phyloP scores from a whole-genome alignment of 2,113 vertebrate genomes.

The Megaptera novaeangliae region DNA sequence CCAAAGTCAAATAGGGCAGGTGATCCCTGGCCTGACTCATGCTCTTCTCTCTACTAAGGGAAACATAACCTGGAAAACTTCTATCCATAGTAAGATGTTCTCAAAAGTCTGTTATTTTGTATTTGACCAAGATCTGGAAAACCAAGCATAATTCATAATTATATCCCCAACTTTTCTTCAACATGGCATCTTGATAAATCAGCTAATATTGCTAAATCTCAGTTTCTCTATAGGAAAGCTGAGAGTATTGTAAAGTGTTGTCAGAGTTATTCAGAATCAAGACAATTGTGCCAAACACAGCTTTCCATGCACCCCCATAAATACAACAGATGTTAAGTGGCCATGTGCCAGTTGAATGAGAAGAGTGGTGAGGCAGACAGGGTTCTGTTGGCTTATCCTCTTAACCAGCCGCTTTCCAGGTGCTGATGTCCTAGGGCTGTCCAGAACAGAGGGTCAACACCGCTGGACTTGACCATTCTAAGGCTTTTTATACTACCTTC shows the following conservation, averaged over 20 bases:
- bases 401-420: background rate
- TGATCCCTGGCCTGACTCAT: background rate
- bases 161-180: background rate
- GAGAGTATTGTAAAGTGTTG: background rate
- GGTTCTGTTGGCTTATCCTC: background rate
- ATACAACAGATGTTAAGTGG: background rate
- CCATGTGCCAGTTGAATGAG: rapidly evolving
- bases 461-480: background rate
- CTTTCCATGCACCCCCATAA: background rate
- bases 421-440: background rate
- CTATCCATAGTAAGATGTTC: background rate
- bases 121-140: background rate
- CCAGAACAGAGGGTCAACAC: background rate
- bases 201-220: background rate
- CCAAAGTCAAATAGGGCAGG: background rate
- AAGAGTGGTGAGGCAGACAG: background rate
- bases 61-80: background rate
- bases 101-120: background rate
- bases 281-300: background rate
- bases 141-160: background rate
- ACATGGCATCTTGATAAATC: background rate
- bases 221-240: background rate
- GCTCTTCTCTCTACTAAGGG: background rate
- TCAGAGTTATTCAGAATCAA: background rate
- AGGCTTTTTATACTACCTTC: background rate